phyloP scores from a whole-genome alignment of 2,797 vertebrate species.

The Hyperoplus immaculatus region DNA sequence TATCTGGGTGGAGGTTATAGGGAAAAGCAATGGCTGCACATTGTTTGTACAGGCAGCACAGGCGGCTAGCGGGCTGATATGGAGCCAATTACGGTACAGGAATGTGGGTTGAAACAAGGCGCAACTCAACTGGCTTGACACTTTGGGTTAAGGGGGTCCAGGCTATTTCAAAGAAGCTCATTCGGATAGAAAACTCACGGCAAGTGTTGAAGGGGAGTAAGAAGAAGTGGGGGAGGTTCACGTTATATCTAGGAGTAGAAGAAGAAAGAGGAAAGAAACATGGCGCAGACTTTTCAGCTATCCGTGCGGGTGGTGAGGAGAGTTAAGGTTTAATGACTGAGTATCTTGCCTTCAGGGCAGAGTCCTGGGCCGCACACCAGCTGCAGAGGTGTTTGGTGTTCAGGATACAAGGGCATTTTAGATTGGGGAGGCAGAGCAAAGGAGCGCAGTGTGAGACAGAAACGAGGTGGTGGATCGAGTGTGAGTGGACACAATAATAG shows the following conservation, averaged over 20 bases:
- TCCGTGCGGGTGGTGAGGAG: conserved; percentile 32
- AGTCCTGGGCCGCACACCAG: conserved; percentile 16
- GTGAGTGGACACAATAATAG: conserved; percentile 27
- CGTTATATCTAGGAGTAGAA: conserved; percentile 34
- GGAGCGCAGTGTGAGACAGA: conserved; percentile 2
- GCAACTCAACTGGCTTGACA: conserved; percentile 54
- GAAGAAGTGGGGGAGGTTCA: conserved; percentile 13
- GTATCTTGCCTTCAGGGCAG: conserved; percentile 51
- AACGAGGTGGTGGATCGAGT: not conserved
- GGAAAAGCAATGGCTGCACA: conserved; percentile 49
- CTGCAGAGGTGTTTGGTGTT: conserved; percentile 44
- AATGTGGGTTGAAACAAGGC: conserved; percentile 61
- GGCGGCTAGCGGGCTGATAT: conserved; percentile 48
- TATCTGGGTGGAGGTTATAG: conserved; percentile 55
- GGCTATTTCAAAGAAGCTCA: not conserved
- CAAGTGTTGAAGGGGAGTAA: conserved; percentile 43
- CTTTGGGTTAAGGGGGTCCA: not conserved
- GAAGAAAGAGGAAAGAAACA: conserved; percentile 26
- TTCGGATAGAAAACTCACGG: conserved; percentile 25
- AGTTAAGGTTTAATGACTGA: conserved; percentile 66
- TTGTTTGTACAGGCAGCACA: conserved; percentile 53
- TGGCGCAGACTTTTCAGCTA: conserved; percentile 40
- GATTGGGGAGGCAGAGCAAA: conserved; percentile 11
- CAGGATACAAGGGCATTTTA: conserved; percentile 44
- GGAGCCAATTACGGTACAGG: conserved; percentile 71